Base-by-base conservation (phyloP, 2,888 invertebrate genomes). In the Diogma glabrata region DNA sequence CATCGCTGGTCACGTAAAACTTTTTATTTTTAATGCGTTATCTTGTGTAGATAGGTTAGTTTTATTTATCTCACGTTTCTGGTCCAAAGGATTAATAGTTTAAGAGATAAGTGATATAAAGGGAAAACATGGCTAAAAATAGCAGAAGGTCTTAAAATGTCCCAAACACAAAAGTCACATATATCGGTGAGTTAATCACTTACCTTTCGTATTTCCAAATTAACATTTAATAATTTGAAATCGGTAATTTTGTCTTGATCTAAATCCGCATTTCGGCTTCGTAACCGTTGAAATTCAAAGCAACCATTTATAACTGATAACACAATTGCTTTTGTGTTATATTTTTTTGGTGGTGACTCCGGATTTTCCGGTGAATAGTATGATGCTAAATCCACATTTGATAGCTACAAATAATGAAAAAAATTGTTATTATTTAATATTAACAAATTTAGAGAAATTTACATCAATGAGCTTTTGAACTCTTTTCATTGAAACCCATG, bases 401-500 rank as follows among this genome's bases (percentile, higher is more conserved):
- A 57, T 9, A 68, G 58, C 65, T 65, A 28, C 50, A 56, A 49
- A 28, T 3, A 9, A 17, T 26, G 17, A 47, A 28, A 43, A 17
- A 49, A 16, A 49, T 49, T 2, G 24, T n/a, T 24, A 24, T 51
- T 7, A 43, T 50, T 17, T 36, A n/a, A n/a, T n/a, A n/a, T n/a
- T n/a, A n/a, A n/a, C n/a, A n/a, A n/a, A n/a, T n/a, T n/a, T n/a
- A n/a, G n/a, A 19, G 14, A 20, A 10, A 52, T 77, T 73, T 71
- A 87, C 86, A 67, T 87, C 77, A 56, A 92, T 66, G 47, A 94
- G 76, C 61, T 80, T 78, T 65, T 92, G 88, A 30, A 96, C 83
- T 57, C 95, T 78, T 65, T 87, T 86, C 6, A 94, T 69, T 0
- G 96, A 96, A 1, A 97, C 90, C 87, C 90, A 92, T 0, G 96